Percentiles rank a stretch among this genome's conserved stretches.
Evolutionary conservation across 23 tunicate species (phyloP).

Genomic region (Halocynthia roretzi): DNA sequence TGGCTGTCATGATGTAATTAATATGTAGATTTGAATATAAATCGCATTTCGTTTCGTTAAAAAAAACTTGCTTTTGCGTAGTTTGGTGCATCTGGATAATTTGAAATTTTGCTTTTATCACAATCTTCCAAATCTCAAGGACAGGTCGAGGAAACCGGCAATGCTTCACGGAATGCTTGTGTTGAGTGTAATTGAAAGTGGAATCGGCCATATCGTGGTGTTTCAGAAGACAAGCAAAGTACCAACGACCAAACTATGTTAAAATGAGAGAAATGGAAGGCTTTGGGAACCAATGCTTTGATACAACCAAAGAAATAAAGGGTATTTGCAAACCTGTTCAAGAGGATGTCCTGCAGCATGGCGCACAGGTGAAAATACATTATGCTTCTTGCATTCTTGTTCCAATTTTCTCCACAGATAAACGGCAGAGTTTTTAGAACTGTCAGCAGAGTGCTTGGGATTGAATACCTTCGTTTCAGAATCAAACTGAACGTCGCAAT

Average conservation of each 20-base stretch:
- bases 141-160: slow-evolving; percentile 15
- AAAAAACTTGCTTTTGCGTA: slow-evolving; percentile 34
- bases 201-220: slow-evolving; percentile 62
- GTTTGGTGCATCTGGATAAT: slow-evolving; percentile 46
- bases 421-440: too few relatives aligned
- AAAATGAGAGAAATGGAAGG: too few relatives aligned
- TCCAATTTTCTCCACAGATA: slow-evolving; percentile 15
- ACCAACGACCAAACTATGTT: slow-evolving; percentile 44
- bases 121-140: slow-evolving; percentile 21
- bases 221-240: slow-evolving; percentile 69
- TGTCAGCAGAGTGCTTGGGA: too few relatives aligned
- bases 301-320: too few relatives aligned
- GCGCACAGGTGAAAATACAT: not conserved
- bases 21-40: not conserved
- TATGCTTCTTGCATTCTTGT: slow-evolving; percentile 6
- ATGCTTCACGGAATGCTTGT: slow-evolving; percentile 9
- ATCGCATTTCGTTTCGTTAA: not conserved
- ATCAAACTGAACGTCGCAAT: too few relatives aligned
- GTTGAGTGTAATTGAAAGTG: slow-evolving; percentile 17
- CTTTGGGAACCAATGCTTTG: too few relatives aligned
- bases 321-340: slow-evolving; percentile 5
- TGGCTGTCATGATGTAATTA: too few relatives aligned
- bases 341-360: not conserved
- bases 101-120: slow-evolving; percentile 33
- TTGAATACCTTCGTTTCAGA: too few relatives aligned